Conservation (phyloP, 2,888 invertebrate species). For the Teinopalpus imperialis region DNA sequence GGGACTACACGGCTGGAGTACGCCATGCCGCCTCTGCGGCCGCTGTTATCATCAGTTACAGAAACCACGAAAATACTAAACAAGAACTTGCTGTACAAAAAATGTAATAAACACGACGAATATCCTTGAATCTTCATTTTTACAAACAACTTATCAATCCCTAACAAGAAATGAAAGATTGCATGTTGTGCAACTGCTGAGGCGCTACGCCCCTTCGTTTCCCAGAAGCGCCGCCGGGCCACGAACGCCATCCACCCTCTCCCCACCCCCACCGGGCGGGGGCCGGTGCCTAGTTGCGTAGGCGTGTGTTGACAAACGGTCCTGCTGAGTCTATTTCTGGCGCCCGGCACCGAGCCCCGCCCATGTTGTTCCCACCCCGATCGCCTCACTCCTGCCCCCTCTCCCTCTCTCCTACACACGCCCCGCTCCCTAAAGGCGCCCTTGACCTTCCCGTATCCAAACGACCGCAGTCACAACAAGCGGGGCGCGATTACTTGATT, state of each 20-base stretch:
- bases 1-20: too few relatives aligned
- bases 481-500: slow-evolving; percentile 39
- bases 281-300: slow-evolving; percentile 52
- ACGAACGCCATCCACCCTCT: slow-evolving; percentile 1
- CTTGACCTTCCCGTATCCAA: slow-evolving; percentile 78
- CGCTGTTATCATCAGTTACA: too few relatives aligned
- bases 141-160: too few relatives aligned
- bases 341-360: slow-evolving; percentile 37
- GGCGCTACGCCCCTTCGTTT: not conserved
- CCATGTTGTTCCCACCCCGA: slow-evolving; percentile 31
- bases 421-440: slow-evolving; percentile 50
- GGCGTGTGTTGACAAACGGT: slow-evolving; percentile 80
- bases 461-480: slow-evolving; percentile 78
- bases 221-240: slow-evolving; percentile 10
- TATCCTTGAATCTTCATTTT: too few relatives aligned
- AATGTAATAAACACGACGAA: too few relatives aligned
- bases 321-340: slow-evolving; percentile 68
- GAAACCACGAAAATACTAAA: too few relatives aligned
- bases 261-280: slow-evolving; percentile 30
- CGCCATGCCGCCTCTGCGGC: too few relatives aligned
- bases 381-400: slow-evolving; percentile 33
- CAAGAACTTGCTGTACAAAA: too few relatives aligned
- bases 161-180: not conserved
- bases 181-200: too few relatives aligned
- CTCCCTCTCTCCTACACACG: slow-evolving; percentile 17